These are phyloP conservation scores for Linurgus olivaceus DNA, from an alignment of 2,797 vertebrate species.

Conservation along the genomic window DNA sequence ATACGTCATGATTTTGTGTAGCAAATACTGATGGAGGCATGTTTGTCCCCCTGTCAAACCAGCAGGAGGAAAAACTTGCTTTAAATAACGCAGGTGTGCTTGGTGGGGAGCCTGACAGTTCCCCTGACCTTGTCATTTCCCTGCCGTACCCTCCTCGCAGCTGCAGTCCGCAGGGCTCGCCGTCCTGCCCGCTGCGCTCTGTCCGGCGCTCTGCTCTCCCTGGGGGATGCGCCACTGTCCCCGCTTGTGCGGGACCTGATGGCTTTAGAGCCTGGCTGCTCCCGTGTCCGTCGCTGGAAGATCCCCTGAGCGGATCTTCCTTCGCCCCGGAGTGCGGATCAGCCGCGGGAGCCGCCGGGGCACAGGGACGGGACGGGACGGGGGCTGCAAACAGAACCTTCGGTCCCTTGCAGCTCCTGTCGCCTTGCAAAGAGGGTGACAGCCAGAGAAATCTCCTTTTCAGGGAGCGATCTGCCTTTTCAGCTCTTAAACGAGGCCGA, in stretches of 20 bases:
- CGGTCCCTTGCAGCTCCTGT: accelerated
- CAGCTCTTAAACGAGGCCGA: not conserved
- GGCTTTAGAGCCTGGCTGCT: not conserved
- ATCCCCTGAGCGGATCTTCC: not conserved
- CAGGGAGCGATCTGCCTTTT: not conserved
- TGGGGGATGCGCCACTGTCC: not conserved
- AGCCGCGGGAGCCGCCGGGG: not conserved
- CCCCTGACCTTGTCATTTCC: not conserved
- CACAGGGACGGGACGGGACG: not conserved
- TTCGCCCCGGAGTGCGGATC: accelerated
- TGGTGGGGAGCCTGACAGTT: not conserved
- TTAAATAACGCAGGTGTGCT: not conserved
- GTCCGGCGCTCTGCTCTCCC: not conserved
- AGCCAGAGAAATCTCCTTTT: not conserved
- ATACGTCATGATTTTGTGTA: not conserved
- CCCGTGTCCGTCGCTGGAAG: not conserved
- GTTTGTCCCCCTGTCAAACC: not conserved
- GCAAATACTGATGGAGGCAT: not conserved
- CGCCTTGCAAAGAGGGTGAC: not conserved
- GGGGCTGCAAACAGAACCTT: accelerated
- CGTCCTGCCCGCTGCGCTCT: not conserved
- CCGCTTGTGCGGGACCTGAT: not conserved
- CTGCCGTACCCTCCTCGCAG: not conserved
- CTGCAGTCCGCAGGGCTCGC: accelerated
- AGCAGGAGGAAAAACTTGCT: not conserved